Evolutionary conservation across 2,888 invertebrate genomes (phyloP).

Genomic region (Lottia gigantea): DNA sequence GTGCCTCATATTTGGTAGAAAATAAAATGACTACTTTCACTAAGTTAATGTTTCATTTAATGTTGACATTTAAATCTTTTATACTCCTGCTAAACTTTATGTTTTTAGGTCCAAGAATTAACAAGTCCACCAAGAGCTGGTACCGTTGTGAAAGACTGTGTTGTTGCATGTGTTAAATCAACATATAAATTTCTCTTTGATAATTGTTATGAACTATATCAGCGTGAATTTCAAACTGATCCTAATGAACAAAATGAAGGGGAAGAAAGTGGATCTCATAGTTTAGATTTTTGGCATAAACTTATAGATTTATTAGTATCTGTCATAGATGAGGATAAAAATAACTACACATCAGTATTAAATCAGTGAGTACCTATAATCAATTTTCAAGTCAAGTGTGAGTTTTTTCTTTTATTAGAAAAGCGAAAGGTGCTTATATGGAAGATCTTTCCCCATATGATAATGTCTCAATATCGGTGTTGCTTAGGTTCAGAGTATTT

Average conservation of each 20-base stretch:
- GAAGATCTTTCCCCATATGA: no score
- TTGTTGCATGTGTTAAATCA: constrained; percentile 96
- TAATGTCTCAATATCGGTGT: no score
- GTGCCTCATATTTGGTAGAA: no score
- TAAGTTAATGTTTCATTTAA: no score
- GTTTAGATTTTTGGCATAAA: constrained; percentile 98
- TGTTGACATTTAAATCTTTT: no score
- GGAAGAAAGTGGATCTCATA: constrained; percentile 75
- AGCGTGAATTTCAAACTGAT: constrained; percentile 70
- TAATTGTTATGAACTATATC: constrained; percentile 97
- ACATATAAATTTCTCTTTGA: constrained; percentile 99
- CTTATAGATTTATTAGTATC: constrained; percentile 95
- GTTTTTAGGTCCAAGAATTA: constrained; percentile 89
- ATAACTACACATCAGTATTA: constrained; percentile 96
- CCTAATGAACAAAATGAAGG: constrained; percentile 43
- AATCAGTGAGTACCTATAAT: constrained; percentile 77
- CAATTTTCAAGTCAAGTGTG: no score
- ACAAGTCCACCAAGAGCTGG: constrained; percentile 98
- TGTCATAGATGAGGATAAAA: constrained; percentile 98
- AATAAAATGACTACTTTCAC: no score
- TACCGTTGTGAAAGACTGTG: constrained; percentile 99
- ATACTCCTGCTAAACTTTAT: no score
- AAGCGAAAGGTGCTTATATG: no score
- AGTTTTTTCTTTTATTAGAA: no score
- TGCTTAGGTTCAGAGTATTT: no score